phyloP scores from a whole-genome alignment of 37 sponge, comb jelly and placozoan genomes.

The Hormiphora californensis region DNA sequence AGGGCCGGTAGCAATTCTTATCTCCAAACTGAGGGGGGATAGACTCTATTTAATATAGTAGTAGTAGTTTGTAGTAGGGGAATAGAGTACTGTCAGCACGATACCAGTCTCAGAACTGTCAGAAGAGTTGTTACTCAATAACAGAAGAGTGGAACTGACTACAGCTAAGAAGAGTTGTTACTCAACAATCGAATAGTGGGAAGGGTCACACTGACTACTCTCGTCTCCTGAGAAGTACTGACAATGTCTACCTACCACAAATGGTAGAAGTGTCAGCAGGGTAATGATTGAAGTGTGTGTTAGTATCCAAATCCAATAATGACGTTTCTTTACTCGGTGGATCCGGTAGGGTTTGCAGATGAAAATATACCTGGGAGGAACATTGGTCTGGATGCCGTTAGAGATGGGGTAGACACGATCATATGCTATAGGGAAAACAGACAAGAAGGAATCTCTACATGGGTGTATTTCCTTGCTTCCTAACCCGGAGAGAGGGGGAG shows the following conservation, averaged over 20 bases:
- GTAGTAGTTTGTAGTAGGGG: neutral
- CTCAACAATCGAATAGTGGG: too few species aligned
- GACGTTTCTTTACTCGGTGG: slow-evolving; percentile 28
- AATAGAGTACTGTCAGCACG: too few species aligned
- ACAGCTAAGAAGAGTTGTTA: too few species aligned
- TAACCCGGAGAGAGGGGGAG: neutral
- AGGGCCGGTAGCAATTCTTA: slow-evolving; percentile 23
- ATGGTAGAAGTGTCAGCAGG: neutral
- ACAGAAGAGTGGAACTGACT: neutral
- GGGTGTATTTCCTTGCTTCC: too few species aligned
- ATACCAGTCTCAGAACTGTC: neutral
- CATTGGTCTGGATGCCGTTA: too few species aligned
- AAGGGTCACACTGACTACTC: too few species aligned
- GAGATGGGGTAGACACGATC: too few species aligned
- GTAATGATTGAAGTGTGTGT: neutral
- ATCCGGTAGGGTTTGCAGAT: slow-evolving; percentile 48
- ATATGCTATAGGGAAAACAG: too few species aligned
- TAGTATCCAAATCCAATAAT: neutral
- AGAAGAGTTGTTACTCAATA: neutral
- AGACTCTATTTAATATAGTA: too few species aligned
- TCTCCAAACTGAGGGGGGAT: too few species aligned
- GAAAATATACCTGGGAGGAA: slow-evolving; percentile 33
- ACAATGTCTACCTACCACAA: slow-evolving; percentile 28
- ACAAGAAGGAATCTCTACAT: too few species aligned
- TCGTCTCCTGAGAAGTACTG: too few species aligned